Base-by-base conservation (phyloP, 1,140 invertebrate genomes). In the Pogonognathellus flavescens region DNA sequence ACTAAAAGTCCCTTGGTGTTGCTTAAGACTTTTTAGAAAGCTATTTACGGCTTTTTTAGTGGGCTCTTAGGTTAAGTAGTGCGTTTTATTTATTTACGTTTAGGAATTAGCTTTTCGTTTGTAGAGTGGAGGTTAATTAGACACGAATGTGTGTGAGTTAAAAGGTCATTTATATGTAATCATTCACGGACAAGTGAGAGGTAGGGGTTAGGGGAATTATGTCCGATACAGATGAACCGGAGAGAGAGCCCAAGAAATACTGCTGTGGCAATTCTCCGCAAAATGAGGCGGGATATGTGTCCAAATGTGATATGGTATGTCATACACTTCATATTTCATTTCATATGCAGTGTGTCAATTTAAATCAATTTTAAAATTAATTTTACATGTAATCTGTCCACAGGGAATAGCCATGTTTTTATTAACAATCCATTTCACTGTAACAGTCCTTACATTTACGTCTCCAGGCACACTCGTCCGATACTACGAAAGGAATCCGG, bases 261-360 rank as follows among this genome's bases (percentile, higher is more conserved):
- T 86, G 85, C 49, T 86, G 85, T 66, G 85, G 85, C n/a, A 84
- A 86, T 62, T 83, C 81, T 0, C 41, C 85, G 9, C 85, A 86
- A 57, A 86, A 86, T 22, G 85, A 86, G 70, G 85, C 83, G 11
- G 66, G 85, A 50, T 86, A 86, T 70, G 82, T 86, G 31, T 83
- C 85, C 52, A 86, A 83, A 86, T 86, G 85, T 86, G 85, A 86
- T 86, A 83, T 83, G 22, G 85, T 86, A 83, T 80, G 81, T 55
- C 9, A 14, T 1, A 13, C 60, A 14, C 22, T 10, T 66, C 20
- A 9, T 3, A 41, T 52, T 53, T 10, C 13, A 1, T 80, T 52
- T 53, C 14, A 52, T 18, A n/a, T 8, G 16, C 53, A 55, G 1
- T 18, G 20, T 16, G n/a, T 2, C 1, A 18, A 7, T 16, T 18